Percentiles rank a stretch among this genome's conserved stretches.
phyloP scores from a whole-genome alignment of 2,888 invertebrate genomes.

The Agrotis puta region DNA sequence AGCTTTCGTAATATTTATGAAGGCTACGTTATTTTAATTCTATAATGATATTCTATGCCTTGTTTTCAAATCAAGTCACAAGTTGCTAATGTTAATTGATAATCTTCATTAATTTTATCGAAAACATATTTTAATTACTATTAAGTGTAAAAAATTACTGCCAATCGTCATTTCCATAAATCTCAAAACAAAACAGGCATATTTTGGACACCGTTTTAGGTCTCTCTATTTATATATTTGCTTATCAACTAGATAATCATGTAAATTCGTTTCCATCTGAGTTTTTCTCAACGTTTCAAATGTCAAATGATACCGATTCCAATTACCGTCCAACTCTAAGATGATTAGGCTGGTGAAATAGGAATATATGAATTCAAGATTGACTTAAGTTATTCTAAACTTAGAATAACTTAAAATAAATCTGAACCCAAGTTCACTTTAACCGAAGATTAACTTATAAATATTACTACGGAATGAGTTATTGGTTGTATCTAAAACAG shows the following conservation, averaged over 20 bases:
- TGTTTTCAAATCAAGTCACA: constrained; percentile 29
- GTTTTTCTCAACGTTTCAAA: constrained; percentile 55
- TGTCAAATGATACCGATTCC: constrained; percentile 52
- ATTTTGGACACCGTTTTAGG: constrained; percentile 36
- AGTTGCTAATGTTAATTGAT: constrained; percentile 24
- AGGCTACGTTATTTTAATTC: constrained; percentile 53
- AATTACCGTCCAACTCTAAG: constrained; percentile 44
- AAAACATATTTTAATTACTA: constrained; percentile 30
- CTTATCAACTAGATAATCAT: constrained; percentile 40
- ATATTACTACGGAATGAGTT: constrained; percentile 34
- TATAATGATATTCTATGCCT: constrained; percentile 44
- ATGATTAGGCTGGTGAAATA: constrained; percentile 54
- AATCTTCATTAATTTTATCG: constrained; percentile 37
- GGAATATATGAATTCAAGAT: constrained; percentile 56
- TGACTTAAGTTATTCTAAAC: constrained; percentile 39
- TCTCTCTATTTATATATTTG: constrained; percentile 11
- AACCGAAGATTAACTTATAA: constrained; percentile 38
- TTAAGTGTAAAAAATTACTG: not conserved
- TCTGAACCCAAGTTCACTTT: constrained; percentile 37
- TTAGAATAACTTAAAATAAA: constrained; percentile 48
- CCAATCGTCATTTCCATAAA: not conserved
- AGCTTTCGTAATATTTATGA: constrained; percentile 41
- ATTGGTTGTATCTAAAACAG: constrained; percentile 22
- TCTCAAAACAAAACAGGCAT: constrained; percentile 10
- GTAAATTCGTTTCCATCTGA: constrained; percentile 44